phyloP scores from a whole-genome alignment of 2,797 vertebrate species.

The Todus mexicanus region DNA sequence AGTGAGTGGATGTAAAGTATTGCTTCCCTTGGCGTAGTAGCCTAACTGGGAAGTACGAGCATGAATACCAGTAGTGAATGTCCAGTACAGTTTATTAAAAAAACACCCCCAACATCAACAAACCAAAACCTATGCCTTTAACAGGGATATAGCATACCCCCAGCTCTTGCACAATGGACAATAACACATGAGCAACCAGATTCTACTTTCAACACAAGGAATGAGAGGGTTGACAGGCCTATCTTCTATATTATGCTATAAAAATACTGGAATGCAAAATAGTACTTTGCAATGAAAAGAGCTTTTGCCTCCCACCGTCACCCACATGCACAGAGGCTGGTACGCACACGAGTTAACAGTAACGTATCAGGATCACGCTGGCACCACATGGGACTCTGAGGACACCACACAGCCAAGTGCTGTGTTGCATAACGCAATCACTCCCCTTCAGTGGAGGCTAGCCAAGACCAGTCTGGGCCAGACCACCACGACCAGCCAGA shows the following conservation, averaged over 20 bases:
- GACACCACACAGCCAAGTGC: neutral
- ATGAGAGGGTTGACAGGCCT: rapidly evolving
- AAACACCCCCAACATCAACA: neutral
- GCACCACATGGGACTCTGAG: rapidly evolving
- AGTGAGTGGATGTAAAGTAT: neutral
- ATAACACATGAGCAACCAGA: neutral
- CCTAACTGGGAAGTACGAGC: neutral
- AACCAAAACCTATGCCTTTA: neutral
- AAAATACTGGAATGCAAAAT: neutral
- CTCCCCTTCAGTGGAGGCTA: neutral
- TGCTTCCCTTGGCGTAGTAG: neutral
- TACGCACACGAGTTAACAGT: neutral
- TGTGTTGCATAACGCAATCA: rapidly evolving
- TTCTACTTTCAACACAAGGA: neutral
- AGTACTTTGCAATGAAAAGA: neutral
- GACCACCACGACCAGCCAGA: neutral
- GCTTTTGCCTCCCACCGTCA: neutral
- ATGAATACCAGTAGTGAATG: neutral
- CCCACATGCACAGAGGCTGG: neutral
- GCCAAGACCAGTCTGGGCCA: rapidly evolving
- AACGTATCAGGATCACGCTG: rapidly evolving
- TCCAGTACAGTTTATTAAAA: neutral
- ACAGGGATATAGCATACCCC: neutral
- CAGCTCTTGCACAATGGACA: neutral
- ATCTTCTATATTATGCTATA: neutral